Percentiles rank a stretch among this genome's conserved stretches.
Conservation (phyloP, 2,113 vertebrate genomes). For the Hemiprocne comata region DNA sequence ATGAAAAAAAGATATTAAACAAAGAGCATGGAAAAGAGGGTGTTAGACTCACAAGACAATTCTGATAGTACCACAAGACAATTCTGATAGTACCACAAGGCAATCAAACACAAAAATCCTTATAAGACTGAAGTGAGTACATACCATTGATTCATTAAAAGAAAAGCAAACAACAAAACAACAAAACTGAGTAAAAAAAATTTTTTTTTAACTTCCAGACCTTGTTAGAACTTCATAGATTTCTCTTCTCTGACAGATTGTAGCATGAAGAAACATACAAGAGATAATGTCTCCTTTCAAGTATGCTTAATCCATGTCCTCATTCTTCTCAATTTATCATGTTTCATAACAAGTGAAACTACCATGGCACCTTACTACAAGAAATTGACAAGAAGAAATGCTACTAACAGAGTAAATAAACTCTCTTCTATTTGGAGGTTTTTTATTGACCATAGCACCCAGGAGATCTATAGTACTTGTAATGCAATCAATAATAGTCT, state of each 20-base stretch:
- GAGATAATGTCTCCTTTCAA: not conserved
- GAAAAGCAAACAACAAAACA: too few species aligned
- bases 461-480: not conserved
- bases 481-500: not conserved
- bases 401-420: not conserved
- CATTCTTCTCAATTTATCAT: not conserved
- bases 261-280: not conserved
- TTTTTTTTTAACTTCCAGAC: not conserved
- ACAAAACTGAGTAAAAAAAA: not conserved
- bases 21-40: fast-evolving
- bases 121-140: not conserved
- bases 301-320: not conserved
- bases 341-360: not conserved
- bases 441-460: not conserved
- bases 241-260: not conserved
- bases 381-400: not conserved
- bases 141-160: not conserved
- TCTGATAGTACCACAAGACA: not conserved
- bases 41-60: not conserved
- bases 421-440: not conserved
- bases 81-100: not conserved
- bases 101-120: not conserved
- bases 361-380: not conserved
- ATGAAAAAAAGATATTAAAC: not conserved
- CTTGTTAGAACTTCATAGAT: not conserved